These are phyloP conservation scores for Formica selysi DNA, from an alignment of 1,140 invertebrate species.

Conservation along the genomic window DNA sequence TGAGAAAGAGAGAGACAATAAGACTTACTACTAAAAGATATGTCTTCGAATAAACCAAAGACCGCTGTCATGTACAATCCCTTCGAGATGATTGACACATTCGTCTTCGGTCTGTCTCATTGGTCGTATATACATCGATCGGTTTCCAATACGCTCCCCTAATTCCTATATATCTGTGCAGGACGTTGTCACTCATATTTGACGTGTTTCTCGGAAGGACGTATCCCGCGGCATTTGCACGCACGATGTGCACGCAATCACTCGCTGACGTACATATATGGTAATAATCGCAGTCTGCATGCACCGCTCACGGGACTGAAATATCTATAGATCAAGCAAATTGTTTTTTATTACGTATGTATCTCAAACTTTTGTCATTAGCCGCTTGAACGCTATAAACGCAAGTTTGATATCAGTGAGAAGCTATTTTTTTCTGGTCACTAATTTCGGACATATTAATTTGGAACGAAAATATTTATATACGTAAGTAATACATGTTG, in stretches of 20 bases:
- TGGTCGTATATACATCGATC: slow-evolving; percentile 46
- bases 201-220: slow-evolving; percentile 53
- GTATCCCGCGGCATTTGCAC: slow-evolving; percentile 54
- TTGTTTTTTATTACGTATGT: not conserved
- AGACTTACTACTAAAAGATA: not conserved
- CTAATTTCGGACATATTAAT: not conserved
- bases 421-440: not conserved
- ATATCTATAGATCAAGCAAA: not conserved
- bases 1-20: not conserved
- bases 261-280: slow-evolving; percentile 7
- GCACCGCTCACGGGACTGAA: not conserved
- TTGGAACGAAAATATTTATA: not conserved
- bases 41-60: slow-evolving; percentile 24
- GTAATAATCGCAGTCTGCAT: slow-evolving; percentile 24
- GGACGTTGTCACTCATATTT: slow-evolving; percentile 70
- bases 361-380: not conserved
- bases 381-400: too few species aligned
- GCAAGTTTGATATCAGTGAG: not conserved
- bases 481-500: not conserved
- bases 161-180: slow-evolving; percentile 66
- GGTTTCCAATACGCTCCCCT: slow-evolving; percentile 58
- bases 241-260: slow-evolving; percentile 44
- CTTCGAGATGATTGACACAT: slow-evolving; percentile 62
- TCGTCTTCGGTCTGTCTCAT: slow-evolving; percentile 66
- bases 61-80: slow-evolving; percentile 52